phyloP scores from a whole-genome alignment of 2,113 vertebrate genomes.

The Myrmecobius fasciatus region DNA sequence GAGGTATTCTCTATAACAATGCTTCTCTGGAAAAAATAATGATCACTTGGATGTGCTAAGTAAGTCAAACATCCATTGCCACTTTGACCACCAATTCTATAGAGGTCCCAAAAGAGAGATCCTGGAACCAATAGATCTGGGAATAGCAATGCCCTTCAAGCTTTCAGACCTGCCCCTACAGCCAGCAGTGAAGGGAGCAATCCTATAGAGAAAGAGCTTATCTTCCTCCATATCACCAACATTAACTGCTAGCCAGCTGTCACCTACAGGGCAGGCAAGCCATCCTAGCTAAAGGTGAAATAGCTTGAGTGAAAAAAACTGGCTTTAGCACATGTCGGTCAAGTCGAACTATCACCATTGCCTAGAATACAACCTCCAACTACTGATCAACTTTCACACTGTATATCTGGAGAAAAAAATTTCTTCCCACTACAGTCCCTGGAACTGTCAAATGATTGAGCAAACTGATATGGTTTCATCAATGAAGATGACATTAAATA shows the following conservation, averaged over 20 bases:
- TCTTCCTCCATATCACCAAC: not conserved
- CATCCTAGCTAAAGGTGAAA: not conserved
- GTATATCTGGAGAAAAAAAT: not conserved
- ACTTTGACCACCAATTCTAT: not conserved
- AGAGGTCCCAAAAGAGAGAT: not conserved
- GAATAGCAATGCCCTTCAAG: not conserved
- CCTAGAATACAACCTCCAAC: not conserved
- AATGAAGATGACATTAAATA: not conserved
- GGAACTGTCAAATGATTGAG: no score
- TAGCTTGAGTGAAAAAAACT: not conserved
- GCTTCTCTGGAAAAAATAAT: not conserved
- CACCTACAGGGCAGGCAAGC: no score
- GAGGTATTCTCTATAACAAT: not conserved
- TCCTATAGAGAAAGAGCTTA: not conserved
- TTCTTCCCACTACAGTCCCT: not conserved
- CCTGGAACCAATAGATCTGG: not conserved
- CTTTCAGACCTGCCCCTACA: not conserved
- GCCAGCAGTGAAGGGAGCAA: not conserved
- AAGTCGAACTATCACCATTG: not conserved
- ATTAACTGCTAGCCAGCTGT: not conserved
- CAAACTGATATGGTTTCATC: not conserved
- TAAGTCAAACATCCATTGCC: no score
- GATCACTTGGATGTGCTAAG: not conserved
- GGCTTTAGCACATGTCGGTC: no score
- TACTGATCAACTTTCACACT: not conserved